These are phyloP conservation scores for Callorhinus ursinus DNA, from an alignment of 2,113 vertebrate genomes.

Conservation along the genomic window DNA sequence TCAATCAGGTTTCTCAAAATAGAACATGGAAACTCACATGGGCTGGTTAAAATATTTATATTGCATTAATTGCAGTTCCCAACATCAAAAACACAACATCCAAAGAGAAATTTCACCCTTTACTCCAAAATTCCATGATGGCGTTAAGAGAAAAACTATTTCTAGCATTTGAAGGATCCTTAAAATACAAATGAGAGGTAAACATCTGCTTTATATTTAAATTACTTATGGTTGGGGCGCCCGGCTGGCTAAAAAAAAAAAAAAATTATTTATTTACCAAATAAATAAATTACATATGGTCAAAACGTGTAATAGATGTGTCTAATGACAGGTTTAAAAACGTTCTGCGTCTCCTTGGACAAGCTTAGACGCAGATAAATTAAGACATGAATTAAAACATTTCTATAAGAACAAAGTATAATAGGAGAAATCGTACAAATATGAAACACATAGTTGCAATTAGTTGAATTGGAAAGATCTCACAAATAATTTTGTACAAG, in stretches of 20 bases:
- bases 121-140: background rate
- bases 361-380: background rate
- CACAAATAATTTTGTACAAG: background rate
- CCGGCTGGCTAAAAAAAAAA: background rate
- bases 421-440: background rate
- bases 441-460: rapidly evolving
- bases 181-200: background rate
- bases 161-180: background rate
- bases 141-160: background rate
- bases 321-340: background rate
- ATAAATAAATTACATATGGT: background rate
- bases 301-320: rapidly evolving
- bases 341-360: background rate
- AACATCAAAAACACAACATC: background rate
- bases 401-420: background rate
- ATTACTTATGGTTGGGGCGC: background rate
- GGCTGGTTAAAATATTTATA: background rate
- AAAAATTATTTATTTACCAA: background rate
- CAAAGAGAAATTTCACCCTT: background rate
- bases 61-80: background rate
- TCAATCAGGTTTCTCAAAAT: slow-evolving; percentile 15
- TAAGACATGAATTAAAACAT: background rate
- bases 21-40: background rate
- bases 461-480: background rate
- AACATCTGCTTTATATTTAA: background rate